Evolutionary conservation across 2,888 invertebrate genomes (phyloP).

Genomic region (Cerastoderma edule): DNA sequence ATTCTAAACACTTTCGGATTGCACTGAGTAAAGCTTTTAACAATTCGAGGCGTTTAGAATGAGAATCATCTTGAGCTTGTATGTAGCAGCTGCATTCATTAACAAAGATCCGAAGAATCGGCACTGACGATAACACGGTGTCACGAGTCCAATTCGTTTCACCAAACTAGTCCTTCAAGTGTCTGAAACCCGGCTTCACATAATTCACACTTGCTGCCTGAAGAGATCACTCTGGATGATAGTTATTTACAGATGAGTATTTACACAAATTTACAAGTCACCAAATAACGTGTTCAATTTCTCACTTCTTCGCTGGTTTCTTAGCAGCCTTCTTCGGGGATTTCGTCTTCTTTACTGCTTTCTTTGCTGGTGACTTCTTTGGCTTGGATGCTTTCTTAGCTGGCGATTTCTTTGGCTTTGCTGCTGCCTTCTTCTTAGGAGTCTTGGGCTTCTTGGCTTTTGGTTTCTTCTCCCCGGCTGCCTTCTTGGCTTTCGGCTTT

Average conservation of each 20-base stretch:
- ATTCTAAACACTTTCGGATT: no score
- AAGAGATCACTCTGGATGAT: slow-evolving; percentile 1
- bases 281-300: not conserved
- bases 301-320: slow-evolving; percentile 65
- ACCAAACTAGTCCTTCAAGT: no score
- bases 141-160: not conserved
- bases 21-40: no score
- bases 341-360: slow-evolving; percentile 60
- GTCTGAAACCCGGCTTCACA: slow-evolving; percentile 5
- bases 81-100: not conserved
- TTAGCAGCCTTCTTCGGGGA: slow-evolving; percentile 63
- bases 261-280: slow-evolving; percentile 41
- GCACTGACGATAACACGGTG: not conserved
- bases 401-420: slow-evolving; percentile 59
- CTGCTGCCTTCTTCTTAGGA: slow-evolving; percentile 34
- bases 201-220: slow-evolving; percentile 11
- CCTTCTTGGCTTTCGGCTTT: slow-evolving; percentile 61
- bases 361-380: slow-evolving; percentile 58
- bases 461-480: slow-evolving; percentile 59
- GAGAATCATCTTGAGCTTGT: not conserved
- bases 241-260: slow-evolving; percentile 31
- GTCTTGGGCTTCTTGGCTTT: slow-evolving; percentile 63
- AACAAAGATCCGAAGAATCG: not conserved
- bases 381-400: slow-evolving; percentile 57
- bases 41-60: no score